Evolutionary conservation across 2,888 invertebrate genomes (phyloP).

Genomic region (Nemotelus pantherinus): DNA sequence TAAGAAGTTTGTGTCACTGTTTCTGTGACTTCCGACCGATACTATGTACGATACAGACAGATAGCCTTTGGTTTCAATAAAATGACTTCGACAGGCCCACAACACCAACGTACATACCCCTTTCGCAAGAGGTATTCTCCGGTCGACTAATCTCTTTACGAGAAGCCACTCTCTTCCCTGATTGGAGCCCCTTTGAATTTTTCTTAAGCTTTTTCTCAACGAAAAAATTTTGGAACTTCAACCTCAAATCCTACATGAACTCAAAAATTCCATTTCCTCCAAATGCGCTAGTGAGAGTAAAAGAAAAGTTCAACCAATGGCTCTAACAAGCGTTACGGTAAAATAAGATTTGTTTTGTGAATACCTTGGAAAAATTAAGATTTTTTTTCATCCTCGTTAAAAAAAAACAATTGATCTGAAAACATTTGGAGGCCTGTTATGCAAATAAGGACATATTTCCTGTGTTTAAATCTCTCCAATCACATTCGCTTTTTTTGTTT

Average conservation of each 20-base stretch:
- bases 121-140: background rate
- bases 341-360: too few relatives aligned
- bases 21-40: background rate
- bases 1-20: background rate
- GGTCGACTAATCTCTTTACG: background rate
- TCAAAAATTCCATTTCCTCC: background rate
- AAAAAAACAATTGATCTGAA: too few relatives aligned
- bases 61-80: background rate
- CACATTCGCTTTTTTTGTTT: too few relatives aligned
- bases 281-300: background rate
- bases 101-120: background rate
- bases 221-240: background rate
- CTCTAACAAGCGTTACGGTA: background rate
- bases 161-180: background rate
- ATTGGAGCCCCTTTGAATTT: background rate
- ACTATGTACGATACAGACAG: background rate
- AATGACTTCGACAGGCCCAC: background rate
- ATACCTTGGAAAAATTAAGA: too few relatives aligned
- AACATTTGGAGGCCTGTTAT: too few relatives aligned
- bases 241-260: background rate
- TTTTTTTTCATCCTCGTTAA: too few relatives aligned
- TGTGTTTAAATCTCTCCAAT: too few relatives aligned
- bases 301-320: background rate
- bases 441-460: too few relatives aligned
- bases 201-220: background rate